These are phyloP conservation scores for Nothocercus nigrocapillus DNA, from an alignment of 2,113 vertebrate species.

Conservation along the genomic window DNA sequence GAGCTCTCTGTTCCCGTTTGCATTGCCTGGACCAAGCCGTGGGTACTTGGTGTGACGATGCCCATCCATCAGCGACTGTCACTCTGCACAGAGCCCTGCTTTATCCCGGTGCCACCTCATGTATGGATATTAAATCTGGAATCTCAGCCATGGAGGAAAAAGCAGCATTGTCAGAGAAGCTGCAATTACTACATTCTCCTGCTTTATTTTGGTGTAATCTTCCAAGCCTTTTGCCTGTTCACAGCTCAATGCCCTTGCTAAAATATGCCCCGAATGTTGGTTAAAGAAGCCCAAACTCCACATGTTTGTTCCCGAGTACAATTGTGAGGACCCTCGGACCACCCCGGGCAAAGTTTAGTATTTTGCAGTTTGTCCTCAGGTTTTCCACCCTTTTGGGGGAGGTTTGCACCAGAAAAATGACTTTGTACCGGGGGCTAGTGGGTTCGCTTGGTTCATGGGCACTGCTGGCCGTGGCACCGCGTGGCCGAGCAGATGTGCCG, in stretches of 20 bases:
- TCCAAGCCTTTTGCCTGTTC: constrained; percentile 26
- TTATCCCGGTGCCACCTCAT: constrained; percentile 10
- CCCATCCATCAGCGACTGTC: constrained; percentile 4
- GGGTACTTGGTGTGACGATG: neutral
- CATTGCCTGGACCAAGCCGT: neutral
- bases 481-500: neutral
- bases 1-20: neutral
- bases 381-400: neutral
- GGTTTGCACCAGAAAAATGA: neutral
- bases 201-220: constrained; percentile 35
- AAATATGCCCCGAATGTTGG: constrained; percentile 26
- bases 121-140: neutral
- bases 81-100: rapidly evolving
- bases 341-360: neutral
- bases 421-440: neutral
- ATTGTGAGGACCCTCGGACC: neutral
- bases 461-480: neutral
- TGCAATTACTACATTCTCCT: constrained; percentile 54
- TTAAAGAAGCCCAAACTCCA: constrained; percentile 20
- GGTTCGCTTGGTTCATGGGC: neutral
- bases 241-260: neutral
- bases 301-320: neutral
- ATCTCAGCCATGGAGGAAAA: neutral
- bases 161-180: constrained; percentile 21
- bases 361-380: neutral